A percentile compares a stretch with the other conserved stretches of the same genome.
Conservation (phyloP, 2,888 invertebrate genomes). For the Caenorhabditis imperialis region DNA sequence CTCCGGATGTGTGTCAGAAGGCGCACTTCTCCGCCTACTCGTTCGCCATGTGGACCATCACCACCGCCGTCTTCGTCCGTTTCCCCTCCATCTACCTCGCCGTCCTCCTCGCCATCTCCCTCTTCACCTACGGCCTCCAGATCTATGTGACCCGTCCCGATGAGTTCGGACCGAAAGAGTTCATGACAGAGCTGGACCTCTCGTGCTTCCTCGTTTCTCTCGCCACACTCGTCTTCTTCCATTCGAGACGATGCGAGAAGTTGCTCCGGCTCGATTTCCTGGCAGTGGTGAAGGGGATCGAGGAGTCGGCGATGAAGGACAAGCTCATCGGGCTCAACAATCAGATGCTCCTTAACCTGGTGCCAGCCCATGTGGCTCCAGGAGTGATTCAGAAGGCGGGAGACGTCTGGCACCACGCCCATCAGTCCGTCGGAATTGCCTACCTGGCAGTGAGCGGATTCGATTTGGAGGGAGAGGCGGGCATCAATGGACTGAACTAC, state of each 20-base stretch:
- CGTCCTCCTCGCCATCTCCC: slow-evolving; percentile 44
- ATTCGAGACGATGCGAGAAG: slow-evolving; percentile 70
- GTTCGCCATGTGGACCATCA: slow-evolving; percentile 74
- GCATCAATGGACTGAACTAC: slow-evolving; percentile 67
- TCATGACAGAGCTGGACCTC: slow-evolving; percentile 70
- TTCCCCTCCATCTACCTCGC: slow-evolving; percentile 58
- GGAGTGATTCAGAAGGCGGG: slow-evolving; percentile 58
- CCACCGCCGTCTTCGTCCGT: slow-evolving; percentile 71
- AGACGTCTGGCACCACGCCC: slow-evolving; percentile 63
- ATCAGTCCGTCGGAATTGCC: slow-evolving; percentile 67
- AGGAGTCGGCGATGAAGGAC: slow-evolving; percentile 59
- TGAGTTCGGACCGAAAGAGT: slow-evolving; percentile 61
- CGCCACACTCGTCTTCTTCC: slow-evolving; percentile 66
- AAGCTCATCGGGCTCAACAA: slow-evolving; percentile 62
- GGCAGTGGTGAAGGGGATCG: slow-evolving; percentile 69
- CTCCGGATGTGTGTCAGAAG: slow-evolving; percentile 53
- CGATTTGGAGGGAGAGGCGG: slow-evolving; percentile 62
- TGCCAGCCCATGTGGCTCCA: slow-evolving; percentile 74
- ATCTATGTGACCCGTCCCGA: slow-evolving; percentile 70
- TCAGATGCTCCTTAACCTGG: slow-evolving; percentile 71
- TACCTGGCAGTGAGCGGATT: slow-evolving; percentile 66
- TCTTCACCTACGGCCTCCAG: slow-evolving; percentile 69
- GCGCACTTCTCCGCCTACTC: slow-evolving; percentile 74
- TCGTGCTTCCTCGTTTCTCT: slow-evolving; percentile 66
- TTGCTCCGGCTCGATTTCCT: slow-evolving; percentile 74